phyloP scores from a whole-genome alignment of 2,797 vertebrate genomes.

The Hephaestus fuliginosus region DNA sequence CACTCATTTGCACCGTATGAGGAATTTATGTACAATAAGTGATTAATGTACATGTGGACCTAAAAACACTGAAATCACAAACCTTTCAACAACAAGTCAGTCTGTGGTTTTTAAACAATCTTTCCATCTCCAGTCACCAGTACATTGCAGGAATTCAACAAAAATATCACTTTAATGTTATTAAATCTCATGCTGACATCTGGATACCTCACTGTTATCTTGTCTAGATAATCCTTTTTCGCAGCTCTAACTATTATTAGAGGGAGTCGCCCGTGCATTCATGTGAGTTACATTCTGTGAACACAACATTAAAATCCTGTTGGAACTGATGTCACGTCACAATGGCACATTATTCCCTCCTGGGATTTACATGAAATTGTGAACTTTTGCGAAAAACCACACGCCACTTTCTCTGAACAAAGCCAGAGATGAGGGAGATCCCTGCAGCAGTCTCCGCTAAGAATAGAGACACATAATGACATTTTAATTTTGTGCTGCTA shows the following conservation, averaged over 20 bases:
- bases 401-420: slow-evolving; percentile 56
- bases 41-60: neutral
- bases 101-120: neutral
- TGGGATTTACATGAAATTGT: slow-evolving; percentile 54
- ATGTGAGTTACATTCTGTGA: slow-evolving; percentile 44
- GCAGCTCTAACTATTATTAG: slow-evolving; percentile 48
- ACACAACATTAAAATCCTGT: slow-evolving; percentile 46
- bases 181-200: slow-evolving; percentile 53
- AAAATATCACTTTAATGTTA: slow-evolving; percentile 47
- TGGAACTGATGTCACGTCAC: slow-evolving; percentile 42
- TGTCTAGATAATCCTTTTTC: slow-evolving; percentile 42
- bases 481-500: slow-evolving; percentile 81
- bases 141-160: slow-evolving; percentile 20
- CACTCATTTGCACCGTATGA: neutral
- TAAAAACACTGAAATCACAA: neutral
- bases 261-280: slow-evolving; percentile 43
- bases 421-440: slow-evolving; percentile 67
- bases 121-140: slow-evolving; percentile 10
- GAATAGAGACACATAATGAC: slow-evolving; percentile 79
- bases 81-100: neutral
- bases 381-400: slow-evolving; percentile 69
- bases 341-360: slow-evolving; percentile 49
- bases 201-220: slow-evolving; percentile 50
- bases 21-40: neutral
- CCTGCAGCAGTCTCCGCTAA: slow-evolving; percentile 70